phyloP scores from a whole-genome alignment of 2,113 vertebrate species.

The Anseranas semipalmata region DNA sequence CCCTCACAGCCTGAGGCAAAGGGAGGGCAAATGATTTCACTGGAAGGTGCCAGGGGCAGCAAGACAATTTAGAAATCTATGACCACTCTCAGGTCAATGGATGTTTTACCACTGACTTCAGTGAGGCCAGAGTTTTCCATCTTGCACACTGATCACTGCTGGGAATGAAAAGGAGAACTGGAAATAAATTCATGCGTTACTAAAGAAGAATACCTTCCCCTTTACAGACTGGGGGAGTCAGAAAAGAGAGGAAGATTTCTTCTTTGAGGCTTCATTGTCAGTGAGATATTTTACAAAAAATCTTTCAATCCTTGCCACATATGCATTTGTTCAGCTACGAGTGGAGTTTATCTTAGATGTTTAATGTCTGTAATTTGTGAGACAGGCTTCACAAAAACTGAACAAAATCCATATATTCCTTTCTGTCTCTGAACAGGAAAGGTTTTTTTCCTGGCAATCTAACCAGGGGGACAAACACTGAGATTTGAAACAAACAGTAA shows the following conservation, averaged over 20 bases:
- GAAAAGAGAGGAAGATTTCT: background rate
- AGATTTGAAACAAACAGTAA: background rate
- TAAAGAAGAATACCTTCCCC: background rate
- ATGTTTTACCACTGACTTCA: background rate
- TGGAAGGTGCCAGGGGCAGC: background rate
- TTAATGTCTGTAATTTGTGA: background rate
- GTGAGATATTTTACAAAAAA: background rate
- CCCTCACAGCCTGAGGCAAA: background rate
- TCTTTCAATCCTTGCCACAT: background rate
- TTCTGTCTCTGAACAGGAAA: background rate
- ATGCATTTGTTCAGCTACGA: background rate
- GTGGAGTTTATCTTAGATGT: background rate
- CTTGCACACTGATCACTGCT: background rate
- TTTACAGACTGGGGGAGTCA: background rate
- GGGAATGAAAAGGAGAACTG: background rate
- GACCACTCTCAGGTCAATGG: background rate
- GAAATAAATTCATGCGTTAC: background rate
- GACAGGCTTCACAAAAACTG: background rate
- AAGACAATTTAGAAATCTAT: background rate
- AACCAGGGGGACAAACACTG: background rate
- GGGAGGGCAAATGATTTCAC: background rate
- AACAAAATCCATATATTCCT: background rate
- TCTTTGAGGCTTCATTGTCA: background rate
- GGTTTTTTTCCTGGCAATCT: background rate
- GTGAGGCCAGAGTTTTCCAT: background rate